Evolutionary conservation across 2,113 vertebrate species (phyloP).

Genomic region (Oncorhynchus mykiss): DNA sequence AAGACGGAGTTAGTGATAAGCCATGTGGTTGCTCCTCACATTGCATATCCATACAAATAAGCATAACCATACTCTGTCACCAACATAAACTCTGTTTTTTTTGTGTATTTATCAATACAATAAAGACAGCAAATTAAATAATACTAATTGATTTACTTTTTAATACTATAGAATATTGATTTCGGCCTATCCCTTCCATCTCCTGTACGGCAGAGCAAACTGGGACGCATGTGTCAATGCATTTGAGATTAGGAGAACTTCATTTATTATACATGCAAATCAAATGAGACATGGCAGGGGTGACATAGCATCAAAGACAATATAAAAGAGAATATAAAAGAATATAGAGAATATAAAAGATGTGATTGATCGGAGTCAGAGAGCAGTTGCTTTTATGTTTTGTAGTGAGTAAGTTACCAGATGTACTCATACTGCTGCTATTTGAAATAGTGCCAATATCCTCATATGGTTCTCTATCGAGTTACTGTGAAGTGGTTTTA

Average conservation of each 20-base stretch:
- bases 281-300: background rate
- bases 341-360: conserved; percentile 50
- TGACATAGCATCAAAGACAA: conserved; percentile 62
- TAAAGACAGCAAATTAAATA: background rate
- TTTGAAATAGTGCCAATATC: conserved; percentile 61
- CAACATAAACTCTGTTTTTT: background rate
- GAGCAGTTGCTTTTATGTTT: conserved; percentile 30
- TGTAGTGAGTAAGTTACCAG: conserved; percentile 47
- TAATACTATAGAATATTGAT: too few species aligned
- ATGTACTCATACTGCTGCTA: conserved; percentile 24
- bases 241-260: conserved; percentile 23
- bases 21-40: conserved; percentile 6
- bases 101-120: background rate
- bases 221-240: conserved; percentile 49
- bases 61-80: background rate
- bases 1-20: conserved; percentile 1
- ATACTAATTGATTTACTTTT: background rate
- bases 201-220: conserved; percentile 26
- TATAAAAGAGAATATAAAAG: conserved; percentile 14
- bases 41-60: too few species aligned
- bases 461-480: conserved; percentile 11
- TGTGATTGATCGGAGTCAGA: conserved; percentile 60
- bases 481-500: background rate
- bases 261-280: conserved; percentile 49
- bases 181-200: background rate